Percentiles rank a stretch among this genome's conserved stretches.
These are phyloP conservation scores for Misgurnus anguillicaudatus DNA, from an alignment of 2,113 vertebrate species.

Conservation along the genomic window DNA sequence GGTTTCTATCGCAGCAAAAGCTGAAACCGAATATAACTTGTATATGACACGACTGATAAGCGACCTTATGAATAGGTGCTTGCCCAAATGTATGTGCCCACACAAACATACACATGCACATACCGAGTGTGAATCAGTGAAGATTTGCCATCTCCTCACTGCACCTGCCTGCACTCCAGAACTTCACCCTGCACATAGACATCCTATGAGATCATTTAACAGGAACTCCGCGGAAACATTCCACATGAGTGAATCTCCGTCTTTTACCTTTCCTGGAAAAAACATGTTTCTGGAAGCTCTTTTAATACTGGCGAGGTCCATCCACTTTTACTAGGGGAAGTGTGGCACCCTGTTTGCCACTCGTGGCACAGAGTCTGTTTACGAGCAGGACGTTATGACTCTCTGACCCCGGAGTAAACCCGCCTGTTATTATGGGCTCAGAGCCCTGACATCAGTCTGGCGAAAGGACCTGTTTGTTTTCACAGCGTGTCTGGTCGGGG, in stretches of 20 bases:
- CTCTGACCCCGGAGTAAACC: slow-evolving; percentile 70
- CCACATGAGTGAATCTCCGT: slow-evolving; percentile 44
- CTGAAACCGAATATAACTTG: too few relatives aligned
- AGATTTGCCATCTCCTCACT: slow-evolving; percentile 26
- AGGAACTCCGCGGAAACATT: slow-evolving; percentile 49
- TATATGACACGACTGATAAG: too few relatives aligned
- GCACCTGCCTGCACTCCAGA: slow-evolving; percentile 25
- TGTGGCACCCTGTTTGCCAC: slow-evolving; percentile 31
- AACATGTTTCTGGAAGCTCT: slow-evolving; percentile 8
- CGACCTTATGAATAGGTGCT: too few relatives aligned
- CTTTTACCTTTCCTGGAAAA: slow-evolving; percentile 43
- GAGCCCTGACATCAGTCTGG: slow-evolving; percentile 66
- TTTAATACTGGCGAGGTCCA: background rate
- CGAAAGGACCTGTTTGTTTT: slow-evolving; percentile 72
- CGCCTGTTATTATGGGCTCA: slow-evolving; percentile 63
- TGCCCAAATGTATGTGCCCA: background rate
- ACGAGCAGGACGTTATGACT: slow-evolving; percentile 61
- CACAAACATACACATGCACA: background rate
- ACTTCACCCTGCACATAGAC: slow-evolving; percentile 26
- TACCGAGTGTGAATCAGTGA: slow-evolving; percentile 11
- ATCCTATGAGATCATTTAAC: slow-evolving; percentile 45
- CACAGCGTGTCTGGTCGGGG: slow-evolving; percentile 54
- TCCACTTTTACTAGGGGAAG: slow-evolving; percentile 20
- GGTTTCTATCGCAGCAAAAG: too few relatives aligned
- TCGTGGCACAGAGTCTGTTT: slow-evolving; percentile 60